phyloP scores from a whole-genome alignment of 1,140 invertebrate genomes.

The Subanguina moxae region DNA sequence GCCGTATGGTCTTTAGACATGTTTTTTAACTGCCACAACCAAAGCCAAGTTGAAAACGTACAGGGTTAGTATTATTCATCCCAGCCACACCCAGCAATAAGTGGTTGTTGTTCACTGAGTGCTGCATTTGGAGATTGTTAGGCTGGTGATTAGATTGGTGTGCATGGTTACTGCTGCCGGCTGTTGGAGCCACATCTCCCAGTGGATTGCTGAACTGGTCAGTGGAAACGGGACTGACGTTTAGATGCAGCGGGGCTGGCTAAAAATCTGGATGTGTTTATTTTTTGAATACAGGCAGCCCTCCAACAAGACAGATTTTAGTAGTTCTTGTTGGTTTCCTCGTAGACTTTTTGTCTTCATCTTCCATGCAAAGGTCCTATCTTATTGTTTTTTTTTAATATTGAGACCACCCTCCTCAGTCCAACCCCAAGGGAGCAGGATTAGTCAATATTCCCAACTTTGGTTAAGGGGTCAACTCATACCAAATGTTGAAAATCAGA shows the following conservation, averaged over 20 bases:
- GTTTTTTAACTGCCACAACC: not conserved
- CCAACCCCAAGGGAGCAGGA: too few species aligned
- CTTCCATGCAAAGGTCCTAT: too few species aligned
- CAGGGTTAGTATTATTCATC: not conserved
- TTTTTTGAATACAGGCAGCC: too few species aligned
- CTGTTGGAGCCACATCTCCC: not conserved
- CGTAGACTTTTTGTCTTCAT: not conserved
- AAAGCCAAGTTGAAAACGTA: too few species aligned
- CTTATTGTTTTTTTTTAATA: too few species aligned
- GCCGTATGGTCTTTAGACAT: not conserved
- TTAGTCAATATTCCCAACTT: too few species aligned
- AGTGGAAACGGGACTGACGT: conserved; percentile 1
- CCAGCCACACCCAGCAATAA: not conserved
- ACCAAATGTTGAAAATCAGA: too few species aligned
- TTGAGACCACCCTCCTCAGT: too few species aligned
- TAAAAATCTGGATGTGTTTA: too few species aligned
- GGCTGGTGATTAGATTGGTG: not conserved
- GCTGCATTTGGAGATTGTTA: not conserved
- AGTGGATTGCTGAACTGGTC: not conserved
- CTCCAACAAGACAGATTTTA: conserved; percentile 9
- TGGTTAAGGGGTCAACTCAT: too few species aligned
- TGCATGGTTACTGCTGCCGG: not conserved
- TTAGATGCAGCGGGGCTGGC: conserved; percentile 34
- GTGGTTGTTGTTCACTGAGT: conserved; percentile 1
- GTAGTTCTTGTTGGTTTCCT: not conserved